Base-by-base conservation (phyloP, 2,113 vertebrate genomes). In the Gallinago jamesoni region DNA sequence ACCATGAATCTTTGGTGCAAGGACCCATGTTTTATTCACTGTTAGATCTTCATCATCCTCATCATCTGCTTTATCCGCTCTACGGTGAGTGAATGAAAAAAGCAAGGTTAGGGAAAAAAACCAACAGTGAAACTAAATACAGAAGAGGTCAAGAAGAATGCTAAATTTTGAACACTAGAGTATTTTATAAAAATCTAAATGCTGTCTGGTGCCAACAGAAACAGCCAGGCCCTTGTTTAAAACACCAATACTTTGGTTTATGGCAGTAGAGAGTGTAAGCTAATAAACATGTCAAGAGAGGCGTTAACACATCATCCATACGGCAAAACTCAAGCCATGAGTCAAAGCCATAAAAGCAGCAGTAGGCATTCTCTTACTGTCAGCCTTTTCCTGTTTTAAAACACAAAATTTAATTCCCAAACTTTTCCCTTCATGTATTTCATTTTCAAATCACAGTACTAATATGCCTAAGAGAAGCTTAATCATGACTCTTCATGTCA, bases 11-110 rank as follows among this genome's bases (percentile, higher is more conserved):
- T 99, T 99, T 43, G 99, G 99, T 68, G 99, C 99, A 91, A 99
- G 98, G 80, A 99, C 99, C 99, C 99, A 99, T 20, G 99, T 99
- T 98, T 99, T 99, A 94, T 99, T 99, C 88, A 98, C 98, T 5
- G 97, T 99, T 79, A 99, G 98, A 72, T 99, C 99, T 84, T 99
- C 99, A 94, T 99, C 99, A 41, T 99, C 99, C 77, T 99, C 99
- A 52, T 99, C 99, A 48, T 99, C 99, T 92, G 98, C 95, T 98
- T 99, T 99, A 96, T 98, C 99, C 87, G 98, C 97, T 48, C 98
- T 99, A 84, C 79, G 10, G 96, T 50, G 20, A 48, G 28, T 69
- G 25, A 92, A 92, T 69, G 2, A 50, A 96, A 89, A 96, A 84
- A 88, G 10, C 2, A 73, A 73, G 2, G 33, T 98, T 98, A 80